Conservation (phyloP, 2,888 invertebrate species). For the Morpho achilles region DNA sequence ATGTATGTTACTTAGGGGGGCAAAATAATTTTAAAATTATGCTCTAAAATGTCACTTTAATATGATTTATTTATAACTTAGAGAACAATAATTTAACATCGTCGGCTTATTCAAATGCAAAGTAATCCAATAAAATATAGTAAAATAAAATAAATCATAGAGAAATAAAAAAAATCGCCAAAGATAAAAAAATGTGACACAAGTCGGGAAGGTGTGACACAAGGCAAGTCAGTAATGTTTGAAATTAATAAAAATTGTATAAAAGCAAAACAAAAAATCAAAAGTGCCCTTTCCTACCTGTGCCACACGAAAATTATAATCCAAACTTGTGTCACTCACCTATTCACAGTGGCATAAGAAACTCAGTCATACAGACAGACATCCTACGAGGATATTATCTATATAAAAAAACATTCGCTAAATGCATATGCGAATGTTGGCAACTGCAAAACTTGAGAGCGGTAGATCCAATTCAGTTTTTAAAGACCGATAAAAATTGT, state of each 20-base stretch:
- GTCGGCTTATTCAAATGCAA: background rate
- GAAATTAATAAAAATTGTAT: slow-evolving; percentile 19
- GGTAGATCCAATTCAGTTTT: too few species aligned
- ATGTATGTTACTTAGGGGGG: too few species aligned
- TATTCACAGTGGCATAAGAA: slow-evolving; percentile 38
- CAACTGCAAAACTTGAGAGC: too few species aligned
- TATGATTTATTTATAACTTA: too few species aligned
- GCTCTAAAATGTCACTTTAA: too few species aligned
- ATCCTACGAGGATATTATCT: background rate
- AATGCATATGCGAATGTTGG: too few species aligned
- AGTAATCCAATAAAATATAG: background rate
- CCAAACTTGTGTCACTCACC: slow-evolving; percentile 80
- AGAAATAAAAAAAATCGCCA: slow-evolving; percentile 15
- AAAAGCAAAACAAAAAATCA: slow-evolving; percentile 26
- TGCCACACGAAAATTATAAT: slow-evolving; percentile 62
- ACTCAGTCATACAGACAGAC: background rate
- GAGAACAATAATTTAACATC: too few species aligned
- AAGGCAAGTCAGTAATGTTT: slow-evolving; percentile 38
- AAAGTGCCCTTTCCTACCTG: slow-evolving; percentile 71
- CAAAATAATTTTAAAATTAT: too few species aligned
- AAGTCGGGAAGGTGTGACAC: slow-evolving; percentile 79
- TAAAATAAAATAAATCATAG: slow-evolving; percentile 9
- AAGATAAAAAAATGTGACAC: slow-evolving; percentile 63
- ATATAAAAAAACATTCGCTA: too few species aligned
- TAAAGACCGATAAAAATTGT: too few species aligned